Conservation (phyloP, 2,797 vertebrate species). For the Falco novaeseelandiae region DNA sequence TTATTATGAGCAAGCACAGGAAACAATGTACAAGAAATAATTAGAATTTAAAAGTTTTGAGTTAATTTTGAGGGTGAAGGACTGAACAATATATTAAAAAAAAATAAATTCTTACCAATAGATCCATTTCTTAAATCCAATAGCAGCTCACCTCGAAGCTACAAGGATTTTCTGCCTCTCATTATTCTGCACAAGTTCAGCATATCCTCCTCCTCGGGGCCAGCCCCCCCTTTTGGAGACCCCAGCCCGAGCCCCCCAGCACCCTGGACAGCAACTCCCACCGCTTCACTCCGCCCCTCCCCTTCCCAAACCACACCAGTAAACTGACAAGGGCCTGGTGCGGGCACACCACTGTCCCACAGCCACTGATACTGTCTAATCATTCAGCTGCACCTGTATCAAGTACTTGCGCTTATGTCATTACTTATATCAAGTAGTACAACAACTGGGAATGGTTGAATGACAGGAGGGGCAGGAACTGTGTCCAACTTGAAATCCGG, state of each 20-base stretch:
- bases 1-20: not conserved
- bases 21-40: not conserved
- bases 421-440: no score
- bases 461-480: not conserved
- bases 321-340: not conserved
- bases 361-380: not conserved
- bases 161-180: not conserved
- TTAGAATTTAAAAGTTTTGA: not conserved
- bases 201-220: not conserved
- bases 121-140: not conserved
- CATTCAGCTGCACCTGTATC: not conserved
- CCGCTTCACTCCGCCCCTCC: not conserved
- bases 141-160: not conserved
- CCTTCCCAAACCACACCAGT: not conserved
- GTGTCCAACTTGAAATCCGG: fast-evolving
- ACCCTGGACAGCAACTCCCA: fast-evolving
- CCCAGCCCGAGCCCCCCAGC: not conserved
- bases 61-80: not conserved
- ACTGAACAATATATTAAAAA: not conserved
- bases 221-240: not conserved
- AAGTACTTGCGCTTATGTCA: not conserved
- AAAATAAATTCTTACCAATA: not conserved
- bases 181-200: not conserved
- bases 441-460: not conserved
- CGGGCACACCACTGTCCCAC: not conserved